These are phyloP conservation scores for Neelides folsomi DNA, from an alignment of 2,888 invertebrate genomes.

Conservation along the genomic window DNA sequence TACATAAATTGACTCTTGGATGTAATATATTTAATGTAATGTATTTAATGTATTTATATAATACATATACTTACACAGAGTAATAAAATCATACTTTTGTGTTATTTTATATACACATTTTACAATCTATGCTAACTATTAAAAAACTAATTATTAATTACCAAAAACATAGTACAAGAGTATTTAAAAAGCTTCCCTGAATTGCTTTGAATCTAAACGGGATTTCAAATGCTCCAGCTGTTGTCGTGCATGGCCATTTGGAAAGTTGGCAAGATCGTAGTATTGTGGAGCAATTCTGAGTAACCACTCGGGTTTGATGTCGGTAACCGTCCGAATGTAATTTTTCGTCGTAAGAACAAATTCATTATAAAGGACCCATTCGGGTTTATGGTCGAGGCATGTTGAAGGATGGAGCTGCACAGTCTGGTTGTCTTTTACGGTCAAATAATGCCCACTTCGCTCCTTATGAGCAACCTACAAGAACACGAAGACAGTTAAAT, in stretches of 20 bases:
- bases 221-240: slow-evolving; percentile 78
- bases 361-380: slow-evolving; percentile 99
- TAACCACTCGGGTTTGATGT: slow-evolving; percentile 94
- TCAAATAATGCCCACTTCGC: slow-evolving; percentile 92
- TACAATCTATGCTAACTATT: too few relatives aligned
- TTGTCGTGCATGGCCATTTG: slow-evolving; percentile 89
- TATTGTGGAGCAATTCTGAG: slow-evolving; percentile 92
- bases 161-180: background rate
- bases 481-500: background rate
- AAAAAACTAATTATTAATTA: too few relatives aligned
- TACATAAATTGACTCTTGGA: too few relatives aligned
- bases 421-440: slow-evolving; percentile 97
- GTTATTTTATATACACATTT: too few relatives aligned
- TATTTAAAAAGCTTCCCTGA: slow-evolving; percentile 52
- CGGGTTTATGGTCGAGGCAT: slow-evolving; percentile 97
- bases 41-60: too few relatives aligned
- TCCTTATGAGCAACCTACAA: slow-evolving; percentile 86
- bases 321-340: slow-evolving; percentile 96
- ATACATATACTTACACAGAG: too few relatives aligned
- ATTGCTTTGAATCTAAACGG: slow-evolving; percentile 71
- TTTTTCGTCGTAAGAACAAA: slow-evolving; percentile 99
- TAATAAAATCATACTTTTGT: too few relatives aligned
- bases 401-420: slow-evolving; percentile 98
- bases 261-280: slow-evolving; percentile 96
- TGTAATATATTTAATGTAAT: too few relatives aligned